Evolutionary conservation across 2,113 vertebrate genomes (phyloP), one percentile per base, ranked within the genome.

Genomic region (Mesoclemmys tuberculata): DNA sequence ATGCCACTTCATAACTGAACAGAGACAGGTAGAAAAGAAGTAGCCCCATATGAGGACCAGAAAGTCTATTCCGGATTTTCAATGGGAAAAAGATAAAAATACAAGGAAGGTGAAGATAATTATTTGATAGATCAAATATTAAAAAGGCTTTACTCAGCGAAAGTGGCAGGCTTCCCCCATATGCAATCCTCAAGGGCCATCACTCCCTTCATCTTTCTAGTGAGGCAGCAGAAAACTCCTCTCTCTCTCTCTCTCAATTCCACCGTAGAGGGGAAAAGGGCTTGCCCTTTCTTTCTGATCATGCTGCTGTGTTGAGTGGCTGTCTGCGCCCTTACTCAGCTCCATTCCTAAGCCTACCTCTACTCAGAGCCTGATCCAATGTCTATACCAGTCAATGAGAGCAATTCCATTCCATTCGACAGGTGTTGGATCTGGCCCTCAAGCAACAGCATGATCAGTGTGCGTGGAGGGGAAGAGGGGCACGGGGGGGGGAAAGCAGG

Each of bases 241-340:
- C 1, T n/a, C n/a, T n/a, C n/a, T n/a, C 6, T 89, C 78, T 49
- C 64, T 51, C 14, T 51, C 64, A 38, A 18, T 21, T n/a, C 35
- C 64, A 68, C 26, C 51, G 14, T 12, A 8, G 2, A 27, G 93
- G 49, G 93, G 74, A 26, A 78, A 87, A 61, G 4, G 35, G 3
- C 56, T 22, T 48, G 2, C 21, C 48, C 27, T 78, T 85, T 58
- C 56, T 4, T 26, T 61, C 44, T 26, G 84, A 48, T 71, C n/a
- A 38, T 71, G n/a, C n/a, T 71, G 35, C 64, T 71, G 31, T 6
- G 52, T 48, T 11, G 14, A 0, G 13, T 0, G 0, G 27, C 58
- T 44, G 2, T 5, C 0, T 1, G 26, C 46, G 56, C 35, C 74
- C 31, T 41, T 91, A 64, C 14, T 3, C 24, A 5, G 8, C 54